Base-by-base conservation (phyloP, 92 coral and sea anemone species). In the Palythoa grandiflora region DNA sequence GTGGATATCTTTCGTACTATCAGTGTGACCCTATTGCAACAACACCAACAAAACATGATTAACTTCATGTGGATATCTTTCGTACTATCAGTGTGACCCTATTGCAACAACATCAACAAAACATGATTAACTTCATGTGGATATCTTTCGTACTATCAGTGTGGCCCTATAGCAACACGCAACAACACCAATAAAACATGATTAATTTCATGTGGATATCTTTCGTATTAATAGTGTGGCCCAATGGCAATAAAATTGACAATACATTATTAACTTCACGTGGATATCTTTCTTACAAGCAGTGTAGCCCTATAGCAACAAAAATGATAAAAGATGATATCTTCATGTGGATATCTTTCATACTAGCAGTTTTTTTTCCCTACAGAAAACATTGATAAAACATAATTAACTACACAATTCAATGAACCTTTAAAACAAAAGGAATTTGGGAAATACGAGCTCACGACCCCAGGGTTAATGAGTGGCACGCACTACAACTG, bases 71-170 rank as follows among this genome's bases (percentile, higher is more conserved):
- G 98, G 73, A 96, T 93, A 77, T 96, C 96, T 86, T 94, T 90
- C 65, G 91, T 94, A 50, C 89, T 94, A 19, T 96, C 94, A 9
- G 98, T 96, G 91, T 96, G 93, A n/a, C 98, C 98, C 98, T 96
- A 73, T 3, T 19, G 52, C 47, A 35, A 35, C 66, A 60, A 83
- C 38, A 60, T 10, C 15, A 51, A 50, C 8, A 51, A 77, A 35
- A 65, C 17, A 14, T 14, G 8, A 11, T 87, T 75, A 96, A 92
- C 70, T 92, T 95, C 78, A 88, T 94, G 85, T 95, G 98, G 73
- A 96, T 93, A 77, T 96, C 96, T 86, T 94, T 90, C 65, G 91
- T 94, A 50, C 89, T 94, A 19, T 96, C 94, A 9, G 98, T 96
- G 91, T 96, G 93, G 28, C 98, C 98, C 98, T 96, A 73, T 3